Conservation (phyloP, 1,140 invertebrate species). For the Lutraria rhynchaena region DNA sequence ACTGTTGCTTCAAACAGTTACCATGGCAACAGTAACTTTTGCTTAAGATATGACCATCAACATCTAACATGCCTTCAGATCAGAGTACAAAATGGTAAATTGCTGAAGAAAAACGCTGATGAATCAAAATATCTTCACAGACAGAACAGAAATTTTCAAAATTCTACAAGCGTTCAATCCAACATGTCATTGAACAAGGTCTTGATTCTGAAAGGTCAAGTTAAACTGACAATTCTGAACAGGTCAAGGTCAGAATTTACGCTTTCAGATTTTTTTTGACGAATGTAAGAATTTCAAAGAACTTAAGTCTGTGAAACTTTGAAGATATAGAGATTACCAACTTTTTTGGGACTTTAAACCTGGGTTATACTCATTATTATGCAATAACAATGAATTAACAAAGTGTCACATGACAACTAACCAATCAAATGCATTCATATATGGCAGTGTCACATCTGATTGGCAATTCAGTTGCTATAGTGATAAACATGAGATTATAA, state of each 20-base stretch:
- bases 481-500: slow-evolving; percentile 1
- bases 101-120: no score
- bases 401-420: slow-evolving; percentile 26
- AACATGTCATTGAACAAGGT: slow-evolving; percentile 31
- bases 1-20: slow-evolving; percentile 26
- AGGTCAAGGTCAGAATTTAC: background rate
- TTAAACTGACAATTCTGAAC: background rate
- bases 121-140: slow-evolving; percentile 1
- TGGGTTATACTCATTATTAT: background rate
- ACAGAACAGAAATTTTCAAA: slow-evolving; percentile 6
- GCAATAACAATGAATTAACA: background rate
- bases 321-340: slow-evolving; percentile 6
- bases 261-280: no score
- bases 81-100: background rate
- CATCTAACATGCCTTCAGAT: background rate
- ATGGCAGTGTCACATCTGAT: slow-evolving; percentile 43
- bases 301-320: slow-evolving; percentile 1
- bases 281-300: slow-evolving; percentile 32
- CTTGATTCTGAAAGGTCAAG: slow-evolving; percentile 30
- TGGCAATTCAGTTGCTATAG: slow-evolving; percentile 4
- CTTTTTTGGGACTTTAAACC: no score
- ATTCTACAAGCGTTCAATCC: slow-evolving; percentile 37
- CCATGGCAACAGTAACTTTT: slow-evolving; percentile 43
- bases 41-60: slow-evolving; percentile 26
- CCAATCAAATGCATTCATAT: slow-evolving; percentile 30